These are phyloP conservation scores for western clawed frog (Xenopus tropicalis) DNA, from an alignment of 2,113 vertebrate species.

Conservation along the genomic window DNA sequence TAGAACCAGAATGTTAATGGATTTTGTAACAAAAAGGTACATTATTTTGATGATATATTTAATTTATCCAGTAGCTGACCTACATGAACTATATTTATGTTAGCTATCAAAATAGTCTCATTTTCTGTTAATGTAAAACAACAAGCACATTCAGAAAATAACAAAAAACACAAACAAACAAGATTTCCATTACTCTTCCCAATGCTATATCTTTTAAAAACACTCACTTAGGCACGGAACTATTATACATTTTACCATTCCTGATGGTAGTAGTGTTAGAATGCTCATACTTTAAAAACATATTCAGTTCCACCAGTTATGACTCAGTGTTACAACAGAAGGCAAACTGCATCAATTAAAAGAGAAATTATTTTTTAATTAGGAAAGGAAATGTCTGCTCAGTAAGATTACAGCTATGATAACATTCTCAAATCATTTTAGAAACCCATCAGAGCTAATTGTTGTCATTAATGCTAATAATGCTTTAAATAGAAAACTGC, in stretches of 20 bases:
- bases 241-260: no score
- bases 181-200: neutral
- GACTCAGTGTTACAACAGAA: conserved; percentile 25
- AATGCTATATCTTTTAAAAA: no score
- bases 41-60: no score
- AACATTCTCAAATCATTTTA: conserved; percentile 19
- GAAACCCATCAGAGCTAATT: conserved; percentile 19
- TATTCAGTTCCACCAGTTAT: conserved; percentile 13
- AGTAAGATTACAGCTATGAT: conserved; percentile 9
- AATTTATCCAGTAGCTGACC: no score
- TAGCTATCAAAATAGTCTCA: neutral
- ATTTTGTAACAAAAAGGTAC: no score
- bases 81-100: neutral
- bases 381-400: conserved; percentile 14
- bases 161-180: no score
- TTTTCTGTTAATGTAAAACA: neutral
- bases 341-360: conserved; percentile 27
- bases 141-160: neutral
- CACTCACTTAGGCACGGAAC: no score
- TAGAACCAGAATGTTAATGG: no score
- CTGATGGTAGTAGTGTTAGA: no score
- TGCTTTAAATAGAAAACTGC: neutral
- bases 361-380: conserved; percentile 25
- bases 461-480: conserved; percentile 26
- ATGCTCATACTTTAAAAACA: no score